These are phyloP conservation scores for Blastomussa wellsi DNA, from an alignment of 92 coral and sea anemone genomes.

Conservation along the genomic window DNA sequence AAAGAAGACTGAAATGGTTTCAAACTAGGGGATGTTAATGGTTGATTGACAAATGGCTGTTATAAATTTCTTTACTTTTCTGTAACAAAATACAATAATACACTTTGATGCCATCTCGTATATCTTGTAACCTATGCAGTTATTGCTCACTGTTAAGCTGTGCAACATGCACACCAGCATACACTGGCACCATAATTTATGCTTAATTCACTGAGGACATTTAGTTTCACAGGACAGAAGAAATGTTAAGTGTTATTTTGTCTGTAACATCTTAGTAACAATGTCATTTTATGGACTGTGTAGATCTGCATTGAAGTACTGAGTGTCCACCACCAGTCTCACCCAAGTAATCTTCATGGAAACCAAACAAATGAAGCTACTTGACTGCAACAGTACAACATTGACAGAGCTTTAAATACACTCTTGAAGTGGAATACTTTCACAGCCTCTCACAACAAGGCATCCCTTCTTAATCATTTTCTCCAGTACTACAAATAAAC, in stretches of 20 bases:
- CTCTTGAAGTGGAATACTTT: not conserved
- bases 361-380: not conserved
- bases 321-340: not conserved
- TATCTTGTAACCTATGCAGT: not conserved
- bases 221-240: no score
- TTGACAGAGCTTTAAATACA: not conserved
- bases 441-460: not conserved
- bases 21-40: not conserved
- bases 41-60: not conserved
- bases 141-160: not conserved
- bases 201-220: not conserved
- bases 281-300: not conserved
- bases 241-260: no score
- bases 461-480: constrained; percentile 10
- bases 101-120: not conserved
- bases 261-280: not conserved
- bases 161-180: not conserved
- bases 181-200: not conserved
- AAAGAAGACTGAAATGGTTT: not conserved
- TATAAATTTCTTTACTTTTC: not conserved
- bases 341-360: not conserved
- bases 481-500: constrained; percentile 57
- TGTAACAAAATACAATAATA: not conserved
- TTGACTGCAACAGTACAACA: not conserved
- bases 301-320: not conserved